Conservation (phyloP, 2,888 invertebrate genomes). For the Spisula subtruncata region DNA sequence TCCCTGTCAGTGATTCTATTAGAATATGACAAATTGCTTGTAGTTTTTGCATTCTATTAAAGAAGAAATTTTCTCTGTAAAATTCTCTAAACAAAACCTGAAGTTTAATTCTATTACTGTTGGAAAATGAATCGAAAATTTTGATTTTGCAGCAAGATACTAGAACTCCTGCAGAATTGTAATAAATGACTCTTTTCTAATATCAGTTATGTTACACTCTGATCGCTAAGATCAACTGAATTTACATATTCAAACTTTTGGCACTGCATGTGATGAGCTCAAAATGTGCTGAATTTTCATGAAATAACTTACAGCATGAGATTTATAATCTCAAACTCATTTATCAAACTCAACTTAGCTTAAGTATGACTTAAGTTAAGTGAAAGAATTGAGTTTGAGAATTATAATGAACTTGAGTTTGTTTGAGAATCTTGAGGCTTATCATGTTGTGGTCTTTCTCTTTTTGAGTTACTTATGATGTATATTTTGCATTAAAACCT, state of each 20-base stretch:
- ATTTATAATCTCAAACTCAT: neutral
- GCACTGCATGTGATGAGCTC: no score
- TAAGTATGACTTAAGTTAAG: neutral
- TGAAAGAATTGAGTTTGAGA: neutral
- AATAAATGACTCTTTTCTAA: constrained; percentile 25
- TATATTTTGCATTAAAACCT: no score
- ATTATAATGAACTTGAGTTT: no score
- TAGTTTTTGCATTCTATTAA: constrained; percentile 29
- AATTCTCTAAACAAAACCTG: constrained; percentile 25
- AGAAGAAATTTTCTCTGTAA: constrained; percentile 26
- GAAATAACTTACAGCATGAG: neutral
- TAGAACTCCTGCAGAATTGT: neutral
- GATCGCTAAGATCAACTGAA: neutral
- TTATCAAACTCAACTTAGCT: constrained; percentile 1
- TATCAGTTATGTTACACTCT: neutral
- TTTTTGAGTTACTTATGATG: no score
- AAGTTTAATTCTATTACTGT: constrained; percentile 24
- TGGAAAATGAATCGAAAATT: constrained; percentile 27
- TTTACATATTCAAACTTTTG: neutral
- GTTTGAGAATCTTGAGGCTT: no score
- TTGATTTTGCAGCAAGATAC: constrained; percentile 17
- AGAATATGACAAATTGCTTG: constrained; percentile 30
- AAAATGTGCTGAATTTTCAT: neutral
- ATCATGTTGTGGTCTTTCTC: no score
- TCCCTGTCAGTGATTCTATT: constrained; percentile 24